phyloP scores from a whole-genome alignment of 1,140 invertebrate species.

The Fopius arisanus region DNA sequence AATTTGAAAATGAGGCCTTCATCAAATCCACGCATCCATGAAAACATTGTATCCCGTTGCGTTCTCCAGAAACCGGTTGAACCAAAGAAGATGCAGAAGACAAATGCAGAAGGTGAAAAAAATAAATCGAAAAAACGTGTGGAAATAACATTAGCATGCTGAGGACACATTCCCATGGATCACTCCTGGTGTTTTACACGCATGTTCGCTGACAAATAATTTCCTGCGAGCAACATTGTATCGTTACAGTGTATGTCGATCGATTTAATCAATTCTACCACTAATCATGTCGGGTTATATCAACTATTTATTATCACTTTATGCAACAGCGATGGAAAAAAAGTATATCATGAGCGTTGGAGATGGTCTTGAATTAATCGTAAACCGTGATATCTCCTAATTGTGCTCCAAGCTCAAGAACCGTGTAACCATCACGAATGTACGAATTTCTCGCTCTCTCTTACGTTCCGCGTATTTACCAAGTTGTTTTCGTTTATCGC shows the following conservation, averaged over 20 bases:
- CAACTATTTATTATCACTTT: not conserved
- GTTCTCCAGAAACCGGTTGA: too few relatives aligned
- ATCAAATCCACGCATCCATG: too few relatives aligned
- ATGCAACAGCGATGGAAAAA: not conserved
- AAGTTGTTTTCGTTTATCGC: not conserved
- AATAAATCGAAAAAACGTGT: too few relatives aligned
- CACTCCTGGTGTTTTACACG: not conserved
- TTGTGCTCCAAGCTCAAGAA: not conserved
- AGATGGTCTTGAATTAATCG: not conserved
- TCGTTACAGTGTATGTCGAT: not conserved
- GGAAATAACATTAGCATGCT: not conserved
- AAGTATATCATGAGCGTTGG: not conserved
- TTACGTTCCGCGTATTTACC: not conserved
- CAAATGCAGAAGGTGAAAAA: too few relatives aligned
- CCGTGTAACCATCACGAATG: not conserved
- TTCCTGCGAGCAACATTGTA: conserved; percentile 22
- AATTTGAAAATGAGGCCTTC: too few relatives aligned
- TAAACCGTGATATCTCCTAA: not conserved
- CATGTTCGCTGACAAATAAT: not conserved
- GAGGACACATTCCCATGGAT: not conserved
- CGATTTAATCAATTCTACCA: not conserved
- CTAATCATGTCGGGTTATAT: not conserved
- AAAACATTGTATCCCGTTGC: too few relatives aligned
- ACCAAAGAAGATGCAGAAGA: too few relatives aligned
- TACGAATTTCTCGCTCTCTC: not conserved